Percentiles rank a stretch among this genome's conserved stretches.
These are phyloP conservation scores for Latheticus oryzae DNA, from an alignment of 2,888 invertebrate genomes.

Conservation along the genomic window DNA sequence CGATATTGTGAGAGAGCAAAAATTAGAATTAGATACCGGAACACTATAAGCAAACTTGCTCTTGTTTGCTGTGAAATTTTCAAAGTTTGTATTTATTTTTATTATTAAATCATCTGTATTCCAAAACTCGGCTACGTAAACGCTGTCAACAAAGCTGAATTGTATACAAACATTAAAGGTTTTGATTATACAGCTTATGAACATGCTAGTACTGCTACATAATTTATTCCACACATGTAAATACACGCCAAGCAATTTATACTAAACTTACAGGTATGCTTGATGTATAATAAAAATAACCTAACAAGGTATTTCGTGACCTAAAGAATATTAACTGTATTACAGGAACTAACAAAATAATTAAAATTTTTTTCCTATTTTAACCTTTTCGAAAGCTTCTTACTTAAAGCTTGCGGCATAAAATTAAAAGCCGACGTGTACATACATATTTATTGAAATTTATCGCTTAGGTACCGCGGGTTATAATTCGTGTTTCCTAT, in stretches of 20 bases:
- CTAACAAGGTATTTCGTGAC: slow-evolving; percentile 21
- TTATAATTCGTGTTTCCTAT: too few species aligned
- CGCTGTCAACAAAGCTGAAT: slow-evolving; percentile 36
- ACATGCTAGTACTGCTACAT: slow-evolving; percentile 29
- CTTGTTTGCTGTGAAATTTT: slow-evolving; percentile 16
- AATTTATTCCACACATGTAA: slow-evolving; percentile 41
- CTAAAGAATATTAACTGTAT: too few species aligned
- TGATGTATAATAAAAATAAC: slow-evolving; percentile 23
- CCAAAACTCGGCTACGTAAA: slow-evolving; percentile 26
- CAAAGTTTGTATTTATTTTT: slow-evolving; percentile 37
- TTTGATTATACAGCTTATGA: slow-evolving; percentile 39
- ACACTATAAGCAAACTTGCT: slow-evolving; percentile 14
- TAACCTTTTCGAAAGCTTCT: too few species aligned
- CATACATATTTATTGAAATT: too few species aligned
- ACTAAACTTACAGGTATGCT: slow-evolving; percentile 28
- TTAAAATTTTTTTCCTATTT: too few species aligned
- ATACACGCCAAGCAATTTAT: slow-evolving; percentile 34
- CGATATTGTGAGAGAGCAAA: slow-evolving; percentile 9
- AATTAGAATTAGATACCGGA: slow-evolving; percentile 34
- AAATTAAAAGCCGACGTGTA: too few species aligned
- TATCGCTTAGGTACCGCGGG: too few species aligned
- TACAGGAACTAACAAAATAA: too few species aligned
- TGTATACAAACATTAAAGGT: slow-evolving; percentile 36
- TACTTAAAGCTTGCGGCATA: too few species aligned
- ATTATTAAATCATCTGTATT: slow-evolving; percentile 37